Evolutionary conservation across 2,797 vertebrate species (phyloP).

Genomic region (Halcyon chelicuti): DNA sequence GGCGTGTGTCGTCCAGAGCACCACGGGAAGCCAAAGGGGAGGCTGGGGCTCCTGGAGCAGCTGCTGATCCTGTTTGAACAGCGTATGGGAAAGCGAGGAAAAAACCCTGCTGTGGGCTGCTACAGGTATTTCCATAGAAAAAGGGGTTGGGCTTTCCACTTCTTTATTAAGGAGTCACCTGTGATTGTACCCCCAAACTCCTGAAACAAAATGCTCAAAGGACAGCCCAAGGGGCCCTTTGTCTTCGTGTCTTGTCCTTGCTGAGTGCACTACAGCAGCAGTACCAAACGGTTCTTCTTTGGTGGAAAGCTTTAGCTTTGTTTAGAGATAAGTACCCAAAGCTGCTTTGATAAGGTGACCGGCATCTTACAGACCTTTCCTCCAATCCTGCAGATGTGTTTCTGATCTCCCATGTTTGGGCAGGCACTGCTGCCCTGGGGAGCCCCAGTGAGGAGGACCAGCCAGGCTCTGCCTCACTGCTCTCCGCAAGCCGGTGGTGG

Average conservation of each 20-base stretch:
- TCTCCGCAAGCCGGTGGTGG: too few species aligned
- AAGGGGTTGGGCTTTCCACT: background rate
- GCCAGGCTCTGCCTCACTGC: fast-evolving
- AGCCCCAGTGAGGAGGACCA: background rate
- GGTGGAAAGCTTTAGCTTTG: background rate
- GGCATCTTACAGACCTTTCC: background rate
- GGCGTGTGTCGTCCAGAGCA: background rate
- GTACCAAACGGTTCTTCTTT: fast-evolving
- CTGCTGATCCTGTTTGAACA: background rate
- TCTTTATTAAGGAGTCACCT: background rate
- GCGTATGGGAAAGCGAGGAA: background rate
- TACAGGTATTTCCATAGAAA: background rate
- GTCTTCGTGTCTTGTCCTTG: background rate
- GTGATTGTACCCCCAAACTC: background rate
- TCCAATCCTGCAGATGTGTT: fast-evolving
- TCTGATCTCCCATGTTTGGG: background rate
- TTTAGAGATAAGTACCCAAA: background rate
- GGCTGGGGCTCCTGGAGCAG: background rate
- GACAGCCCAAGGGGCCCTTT: background rate
- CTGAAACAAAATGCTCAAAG: background rate
- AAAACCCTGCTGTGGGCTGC: background rate
- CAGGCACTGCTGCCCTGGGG: background rate
- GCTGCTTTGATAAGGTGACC: background rate
- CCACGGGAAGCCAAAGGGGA: background rate
- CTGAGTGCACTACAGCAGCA: fast-evolving